Evolutionary conservation across 2,888 invertebrate genomes (phyloP).

Genomic region (Lutraria lutraria): DNA sequence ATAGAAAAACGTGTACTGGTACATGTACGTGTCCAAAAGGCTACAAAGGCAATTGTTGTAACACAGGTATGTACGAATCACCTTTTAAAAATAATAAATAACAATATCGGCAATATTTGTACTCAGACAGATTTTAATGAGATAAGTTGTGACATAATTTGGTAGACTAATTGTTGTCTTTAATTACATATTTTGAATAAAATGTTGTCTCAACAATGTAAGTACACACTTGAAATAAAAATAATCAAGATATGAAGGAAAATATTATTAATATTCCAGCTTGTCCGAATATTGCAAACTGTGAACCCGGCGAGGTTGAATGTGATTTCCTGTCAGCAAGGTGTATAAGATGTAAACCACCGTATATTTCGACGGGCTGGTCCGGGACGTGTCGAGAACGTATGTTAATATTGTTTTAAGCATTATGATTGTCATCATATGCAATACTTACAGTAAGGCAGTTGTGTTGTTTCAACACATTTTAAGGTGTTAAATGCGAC

Average conservation of each 20-base stretch:
- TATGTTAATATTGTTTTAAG: background rate
- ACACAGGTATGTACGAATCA: constrained; percentile 12
- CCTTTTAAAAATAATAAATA: too few relatives aligned
- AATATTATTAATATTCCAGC: constrained; percentile 22
- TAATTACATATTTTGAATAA: background rate
- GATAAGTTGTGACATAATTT: background rate
- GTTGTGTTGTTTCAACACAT: too few relatives aligned
- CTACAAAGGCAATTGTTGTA: constrained; percentile 18
- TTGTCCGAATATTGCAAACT: background rate
- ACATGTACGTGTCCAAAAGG: constrained; percentile 19
- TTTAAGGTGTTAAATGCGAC: too few relatives aligned
- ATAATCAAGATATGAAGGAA: too few relatives aligned
- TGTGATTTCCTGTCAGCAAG: constrained; percentile 1
- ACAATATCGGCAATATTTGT: too few relatives aligned
- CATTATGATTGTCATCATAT: too few relatives aligned
- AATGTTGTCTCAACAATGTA: background rate
- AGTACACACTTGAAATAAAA: too few relatives aligned
- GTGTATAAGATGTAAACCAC: constrained; percentile 7
- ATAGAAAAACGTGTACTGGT: background rate
- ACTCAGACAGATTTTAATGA: background rate
- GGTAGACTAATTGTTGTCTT: background rate
- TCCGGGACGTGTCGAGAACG: constrained; percentile 27
- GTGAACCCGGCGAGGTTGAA: background rate
- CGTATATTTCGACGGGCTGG: constrained; percentile 17
- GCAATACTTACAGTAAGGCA: too few relatives aligned